Conservation (phyloP, 2,888 invertebrate species). For the Polyommatus iphigenia region DNA sequence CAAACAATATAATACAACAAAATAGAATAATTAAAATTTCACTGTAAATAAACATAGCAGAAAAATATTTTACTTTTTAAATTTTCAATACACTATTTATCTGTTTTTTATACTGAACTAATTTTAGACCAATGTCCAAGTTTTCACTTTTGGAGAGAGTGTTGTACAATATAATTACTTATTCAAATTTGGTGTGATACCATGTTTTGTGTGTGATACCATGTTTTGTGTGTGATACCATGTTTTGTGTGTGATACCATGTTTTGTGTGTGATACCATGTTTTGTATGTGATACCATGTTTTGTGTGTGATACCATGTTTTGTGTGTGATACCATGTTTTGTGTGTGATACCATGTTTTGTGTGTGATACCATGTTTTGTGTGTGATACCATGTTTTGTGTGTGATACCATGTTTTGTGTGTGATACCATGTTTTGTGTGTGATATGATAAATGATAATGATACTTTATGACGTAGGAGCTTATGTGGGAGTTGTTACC, state of each 20-base stretch:
- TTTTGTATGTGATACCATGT: conserved; percentile 4
- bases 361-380: conserved; percentile 1
- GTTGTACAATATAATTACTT: neutral
- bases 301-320: conserved; percentile 5
- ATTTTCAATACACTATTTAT: no score
- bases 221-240: conserved; percentile 1
- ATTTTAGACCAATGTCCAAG: no score
- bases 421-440: neutral
- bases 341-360: conserved; percentile 1
- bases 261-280: conserved; percentile 4
- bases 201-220: neutral
- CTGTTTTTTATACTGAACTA: no score
- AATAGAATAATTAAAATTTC: no score
- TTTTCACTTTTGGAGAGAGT: no score
- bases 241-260: neutral
- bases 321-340: conserved; percentile 1
- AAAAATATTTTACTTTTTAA: no score
- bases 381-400: neutral
- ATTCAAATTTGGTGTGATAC: neutral
- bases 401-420: conserved; percentile 2
- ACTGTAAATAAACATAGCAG: no score
- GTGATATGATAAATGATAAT: conserved; percentile 16
- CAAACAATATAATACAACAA: no score
- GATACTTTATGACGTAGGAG: conserved; percentile 15
- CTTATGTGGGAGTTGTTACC: neutral